A percentile compares a stretch with the other conserved stretches of the same genome.
phyloP scores from a whole-genome alignment of 2,888 invertebrate species.

The Galerucella pusilla region DNA sequence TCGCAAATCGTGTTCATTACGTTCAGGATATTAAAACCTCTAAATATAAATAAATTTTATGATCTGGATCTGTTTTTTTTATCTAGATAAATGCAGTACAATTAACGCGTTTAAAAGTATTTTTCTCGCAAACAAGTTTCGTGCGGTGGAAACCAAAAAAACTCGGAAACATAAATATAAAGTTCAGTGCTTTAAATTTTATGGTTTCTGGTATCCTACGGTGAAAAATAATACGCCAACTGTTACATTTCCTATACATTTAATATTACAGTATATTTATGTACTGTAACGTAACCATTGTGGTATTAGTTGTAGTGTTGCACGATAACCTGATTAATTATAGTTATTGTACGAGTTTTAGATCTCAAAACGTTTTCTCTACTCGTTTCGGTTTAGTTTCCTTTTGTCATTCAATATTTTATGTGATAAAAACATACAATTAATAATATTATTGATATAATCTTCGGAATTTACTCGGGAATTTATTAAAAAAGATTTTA shows the following conservation, averaged over 20 bases:
- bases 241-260: slow-evolving; percentile 27
- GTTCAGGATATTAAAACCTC: not conserved
- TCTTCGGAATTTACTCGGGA: too few species aligned
- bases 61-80: slow-evolving; percentile 12
- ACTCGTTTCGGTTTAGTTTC: not conserved
- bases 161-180: slow-evolving; percentile 32
- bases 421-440: too few species aligned
- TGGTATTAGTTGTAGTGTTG: not conserved
- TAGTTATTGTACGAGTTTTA: slow-evolving; percentile 14
- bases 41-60: not conserved
- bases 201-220: slow-evolving; percentile 31
- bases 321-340: slow-evolving; percentile 17
- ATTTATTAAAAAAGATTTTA: too few species aligned
- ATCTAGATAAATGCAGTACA: slow-evolving; percentile 20
- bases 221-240: slow-evolving; percentile 23
- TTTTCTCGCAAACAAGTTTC: slow-evolving; percentile 22
- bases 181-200: slow-evolving; percentile 30
- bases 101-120: slow-evolving; percentile 22
- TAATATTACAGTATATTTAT: slow-evolving; percentile 9
- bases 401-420: not conserved
- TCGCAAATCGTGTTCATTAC: too few species aligned
- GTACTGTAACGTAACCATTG: slow-evolving; percentile 2
- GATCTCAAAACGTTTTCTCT: not conserved
- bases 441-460: too few species aligned
- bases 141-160: slow-evolving; percentile 17